These are phyloP conservation scores for Trachelus tabidus DNA, from an alignment of 2,888 invertebrate species.

Conservation along the genomic window DNA sequence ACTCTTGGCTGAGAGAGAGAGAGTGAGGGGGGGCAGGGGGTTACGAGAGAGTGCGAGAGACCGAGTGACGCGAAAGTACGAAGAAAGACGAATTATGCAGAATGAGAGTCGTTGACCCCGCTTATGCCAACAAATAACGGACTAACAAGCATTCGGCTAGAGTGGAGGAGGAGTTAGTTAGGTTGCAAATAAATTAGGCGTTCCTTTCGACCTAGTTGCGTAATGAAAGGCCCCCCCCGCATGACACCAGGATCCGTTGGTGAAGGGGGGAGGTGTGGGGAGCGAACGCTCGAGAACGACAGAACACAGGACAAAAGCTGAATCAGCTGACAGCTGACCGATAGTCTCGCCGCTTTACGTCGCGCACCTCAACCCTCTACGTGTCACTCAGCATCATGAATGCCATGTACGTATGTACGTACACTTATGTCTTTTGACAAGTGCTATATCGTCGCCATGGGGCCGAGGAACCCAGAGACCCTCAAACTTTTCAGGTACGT, in stretches of 20 bases:
- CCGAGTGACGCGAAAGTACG: too few species aligned
- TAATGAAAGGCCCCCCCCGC: slow-evolving; percentile 60
- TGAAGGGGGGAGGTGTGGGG: slow-evolving; percentile 6
- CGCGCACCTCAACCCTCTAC: slow-evolving; percentile 10
- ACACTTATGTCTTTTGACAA: too few species aligned
- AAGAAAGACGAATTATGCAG: slow-evolving; percentile 29
- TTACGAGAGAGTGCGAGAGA: too few species aligned
- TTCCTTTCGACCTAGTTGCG: slow-evolving; percentile 51
- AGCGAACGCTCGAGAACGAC: slow-evolving; percentile 9
- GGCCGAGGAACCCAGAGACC: too few species aligned
- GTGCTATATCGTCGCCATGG: too few species aligned
- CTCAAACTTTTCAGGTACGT: too few species aligned
- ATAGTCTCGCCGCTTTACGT: slow-evolving; percentile 17
- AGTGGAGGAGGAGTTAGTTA: slow-evolving; percentile 47
- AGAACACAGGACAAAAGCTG: too few species aligned
- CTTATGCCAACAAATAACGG: slow-evolving; percentile 55
- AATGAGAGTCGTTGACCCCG: slow-evolving; percentile 54
- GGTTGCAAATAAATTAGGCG: slow-evolving; percentile 62
- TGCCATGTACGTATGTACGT: too few species aligned
- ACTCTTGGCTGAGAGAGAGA: too few species aligned
- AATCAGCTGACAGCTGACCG: slow-evolving; percentile 36
- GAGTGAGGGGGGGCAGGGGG: too few species aligned
- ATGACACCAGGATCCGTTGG: slow-evolving; percentile 19
- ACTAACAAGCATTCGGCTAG: slow-evolving; percentile 51
- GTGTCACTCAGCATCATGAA: not conserved